Conservation (phyloP, 1,140 invertebrate genomes). For the Ptiloglossa arizonensis region DNA sequence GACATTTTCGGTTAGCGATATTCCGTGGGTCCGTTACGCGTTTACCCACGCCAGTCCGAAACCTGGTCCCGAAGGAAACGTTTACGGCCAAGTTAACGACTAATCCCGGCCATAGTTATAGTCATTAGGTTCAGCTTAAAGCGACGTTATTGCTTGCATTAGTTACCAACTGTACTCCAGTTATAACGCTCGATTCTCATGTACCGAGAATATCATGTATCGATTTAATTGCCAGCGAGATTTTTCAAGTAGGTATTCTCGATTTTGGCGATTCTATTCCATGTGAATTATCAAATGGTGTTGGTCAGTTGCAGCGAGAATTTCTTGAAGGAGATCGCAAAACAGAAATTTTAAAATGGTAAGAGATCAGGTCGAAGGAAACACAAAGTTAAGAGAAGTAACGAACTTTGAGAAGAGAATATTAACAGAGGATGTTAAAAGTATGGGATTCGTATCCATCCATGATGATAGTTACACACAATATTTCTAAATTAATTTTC, state of each 20-base stretch:
- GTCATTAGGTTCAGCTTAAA: constrained; percentile 71
- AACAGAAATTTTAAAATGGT: too few species aligned
- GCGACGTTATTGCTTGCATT: constrained; percentile 68
- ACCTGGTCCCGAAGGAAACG: constrained; percentile 68
- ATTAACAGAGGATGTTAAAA: too few species aligned
- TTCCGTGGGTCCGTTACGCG: constrained; percentile 35
- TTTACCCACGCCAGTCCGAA: constrained; percentile 39
- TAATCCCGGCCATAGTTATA: constrained; percentile 71
- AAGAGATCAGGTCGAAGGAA: too few species aligned
- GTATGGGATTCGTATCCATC: too few species aligned
- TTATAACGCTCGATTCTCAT: constrained; percentile 29
- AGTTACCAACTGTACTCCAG: constrained; percentile 60
- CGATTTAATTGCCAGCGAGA: constrained; percentile 39
- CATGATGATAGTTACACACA: too few species aligned
- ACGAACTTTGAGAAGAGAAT: too few species aligned
- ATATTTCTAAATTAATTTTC: too few species aligned
- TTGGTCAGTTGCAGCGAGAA: too few species aligned
- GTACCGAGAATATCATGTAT: constrained; percentile 44
- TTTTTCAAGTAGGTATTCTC: not conserved
- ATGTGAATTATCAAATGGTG: not conserved
- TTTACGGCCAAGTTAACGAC: constrained; percentile 74
- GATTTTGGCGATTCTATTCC: not conserved
- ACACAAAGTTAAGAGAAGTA: too few species aligned
- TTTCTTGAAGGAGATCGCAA: too few species aligned
- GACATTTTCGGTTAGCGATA: constrained; percentile 56